Evolutionary conservation across 2,888 invertebrate species (phyloP), one percentile per base, ranked within the genome.

Genomic region (Acronicta psi): DNA sequence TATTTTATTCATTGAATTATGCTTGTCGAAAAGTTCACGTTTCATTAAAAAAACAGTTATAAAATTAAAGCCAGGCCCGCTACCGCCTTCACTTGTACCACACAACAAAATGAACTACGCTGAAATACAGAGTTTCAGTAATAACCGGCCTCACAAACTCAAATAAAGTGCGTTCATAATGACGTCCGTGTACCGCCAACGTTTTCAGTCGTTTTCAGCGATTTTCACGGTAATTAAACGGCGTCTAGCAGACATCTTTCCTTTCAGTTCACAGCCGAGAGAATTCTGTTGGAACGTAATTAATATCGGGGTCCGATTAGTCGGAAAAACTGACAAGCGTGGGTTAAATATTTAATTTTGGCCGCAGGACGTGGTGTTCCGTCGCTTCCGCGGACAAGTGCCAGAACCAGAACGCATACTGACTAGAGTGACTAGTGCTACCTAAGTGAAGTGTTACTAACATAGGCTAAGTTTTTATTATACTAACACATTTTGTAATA

Each of bases 161-260:
- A 83, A 83, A 80, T 76, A 79, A 83, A 80, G 73, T 77, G 76
- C 76, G 79, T 77, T 70, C 76, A 67, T 83, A 80, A 83, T 82
- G 79, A 79, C 71, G 77, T 63, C 59, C 69, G 70, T 53, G 63
- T 61, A 68, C 55, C 54, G 62, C 59, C 56, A 43, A 62, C 66
- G 67, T 59, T 68, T 41, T 70, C 53, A 70, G 38, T 58, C 71
- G 43, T 75, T 78, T 78, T 71, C 70, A 71, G 70, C 71, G 62
- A 77, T 80, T 83, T 82, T 79, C 75, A 75, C 78, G 79, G 77
- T 74, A 84, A 84, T 84, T 83, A 80, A 80, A 77, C 76, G 53
- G 57, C 44, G 54, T 53, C 54, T 46, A 42, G 49, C 55, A 65
- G 73, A 66, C 68, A 69, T 77, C 64, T 69, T 76, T 69, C 65